phyloP scores from a whole-genome alignment of 2,888 invertebrate species.

The Dolichopus griseipennis region DNA sequence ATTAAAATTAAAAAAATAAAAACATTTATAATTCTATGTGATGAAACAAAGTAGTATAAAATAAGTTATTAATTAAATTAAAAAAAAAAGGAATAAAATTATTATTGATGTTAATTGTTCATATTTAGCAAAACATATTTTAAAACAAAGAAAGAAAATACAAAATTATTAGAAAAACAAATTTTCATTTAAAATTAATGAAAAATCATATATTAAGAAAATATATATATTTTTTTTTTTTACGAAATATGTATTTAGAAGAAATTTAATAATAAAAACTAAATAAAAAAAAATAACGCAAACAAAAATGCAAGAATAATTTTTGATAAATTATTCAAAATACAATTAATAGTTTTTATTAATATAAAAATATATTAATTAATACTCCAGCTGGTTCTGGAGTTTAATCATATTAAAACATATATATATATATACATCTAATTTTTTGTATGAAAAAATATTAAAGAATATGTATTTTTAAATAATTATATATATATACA shows the following conservation, averaged over 20 bases:
- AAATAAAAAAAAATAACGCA: neutral
- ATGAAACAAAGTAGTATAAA: neutral
- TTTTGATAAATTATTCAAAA: neutral
- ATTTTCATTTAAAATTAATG: neutral
- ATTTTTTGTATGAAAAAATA: no score
- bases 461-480: no score
- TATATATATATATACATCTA: no score
- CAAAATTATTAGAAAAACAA: no score
- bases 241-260: no score
- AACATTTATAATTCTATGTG: neutral
- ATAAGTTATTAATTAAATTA: neutral
- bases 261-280: no score
- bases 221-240: neutral
- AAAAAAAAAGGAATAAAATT: neutral
- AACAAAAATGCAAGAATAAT: neutral
- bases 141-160: no score
- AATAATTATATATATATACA: neutral
- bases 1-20: neutral
- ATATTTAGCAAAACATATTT: neutral
- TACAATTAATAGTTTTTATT: neutral
- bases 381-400: conserved; percentile 4
- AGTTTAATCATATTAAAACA: neutral
- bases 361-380: neutral
- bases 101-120: conserved; percentile 3
- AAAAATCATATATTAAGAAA: neutral